These are phyloP conservation scores for Brachyptera risi DNA, from an alignment of 2,888 invertebrate genomes.

Conservation along the genomic window DNA sequence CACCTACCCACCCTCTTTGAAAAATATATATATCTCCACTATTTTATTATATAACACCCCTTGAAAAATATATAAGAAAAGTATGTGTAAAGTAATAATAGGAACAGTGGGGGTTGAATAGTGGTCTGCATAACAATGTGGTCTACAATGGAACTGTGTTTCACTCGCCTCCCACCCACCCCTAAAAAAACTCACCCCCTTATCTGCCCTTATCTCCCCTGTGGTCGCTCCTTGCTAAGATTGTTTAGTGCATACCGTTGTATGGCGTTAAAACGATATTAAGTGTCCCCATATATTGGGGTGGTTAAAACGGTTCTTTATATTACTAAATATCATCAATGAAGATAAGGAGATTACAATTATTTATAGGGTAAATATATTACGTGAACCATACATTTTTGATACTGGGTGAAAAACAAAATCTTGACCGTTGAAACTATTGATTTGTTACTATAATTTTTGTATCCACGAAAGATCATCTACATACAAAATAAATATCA, in stretches of 20 bases:
- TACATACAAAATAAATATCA: too few species aligned
- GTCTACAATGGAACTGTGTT: conserved; percentile 13
- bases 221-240: neutral
- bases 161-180: conserved; percentile 19
- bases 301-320: neutral
- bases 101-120: conserved; percentile 22
- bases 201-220: conserved; percentile 18
- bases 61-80: conserved; percentile 27
- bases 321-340: neutral
- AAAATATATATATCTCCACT: conserved; percentile 11
- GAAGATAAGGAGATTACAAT: too few species aligned
- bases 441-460: too few species aligned
- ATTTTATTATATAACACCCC: conserved; percentile 26
- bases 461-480: too few species aligned
- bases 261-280: neutral
- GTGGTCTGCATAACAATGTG: conserved; percentile 25
- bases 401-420: too few species aligned
- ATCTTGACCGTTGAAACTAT: too few species aligned
- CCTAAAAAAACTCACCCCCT: conserved; percentile 11
- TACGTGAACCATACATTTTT: too few species aligned
- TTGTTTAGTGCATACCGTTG: conserved; percentile 4
- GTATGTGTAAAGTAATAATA: conserved; percentile 24
- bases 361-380: too few species aligned
- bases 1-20: neutral
- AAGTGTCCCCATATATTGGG: neutral